phyloP scores from a whole-genome alignment of 2,113 vertebrate genomes.

The Chinchilla lanigera region DNA sequence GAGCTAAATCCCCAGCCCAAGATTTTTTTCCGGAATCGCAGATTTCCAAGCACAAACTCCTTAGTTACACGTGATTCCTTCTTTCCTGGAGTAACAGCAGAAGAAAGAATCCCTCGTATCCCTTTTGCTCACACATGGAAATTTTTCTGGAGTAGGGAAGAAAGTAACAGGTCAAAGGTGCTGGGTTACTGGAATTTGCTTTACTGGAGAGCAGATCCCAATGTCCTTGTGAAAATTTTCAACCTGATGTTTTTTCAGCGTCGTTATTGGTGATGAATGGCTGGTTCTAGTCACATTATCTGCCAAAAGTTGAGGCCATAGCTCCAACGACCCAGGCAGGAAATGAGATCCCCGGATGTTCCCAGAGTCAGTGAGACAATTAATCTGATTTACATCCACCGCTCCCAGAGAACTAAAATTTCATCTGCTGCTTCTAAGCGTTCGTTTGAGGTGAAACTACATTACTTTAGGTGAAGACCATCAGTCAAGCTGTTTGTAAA shows the following conservation, averaged over 20 bases:
- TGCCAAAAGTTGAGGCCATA: constrained; percentile 81
- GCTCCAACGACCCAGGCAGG: constrained; percentile 75
- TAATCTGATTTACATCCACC: constrained; percentile 85
- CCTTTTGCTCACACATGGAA: accelerated
- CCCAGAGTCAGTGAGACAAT: constrained; percentile 82
- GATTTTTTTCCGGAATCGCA: not conserved
- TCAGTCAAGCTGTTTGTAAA: constrained; percentile 65
- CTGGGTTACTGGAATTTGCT: constrained; percentile 45
- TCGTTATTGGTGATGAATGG: constrained; percentile 73
- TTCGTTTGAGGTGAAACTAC: constrained; percentile 65
- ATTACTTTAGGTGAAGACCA: constrained; percentile 72
- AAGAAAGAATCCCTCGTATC: not conserved
- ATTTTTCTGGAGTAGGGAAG: not conserved
- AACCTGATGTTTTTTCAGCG: constrained; percentile 78
- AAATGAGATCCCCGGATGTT: constrained; percentile 83
- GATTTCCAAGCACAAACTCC: not conserved
- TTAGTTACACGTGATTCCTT: accelerated
- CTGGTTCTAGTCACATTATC: constrained; percentile 71
- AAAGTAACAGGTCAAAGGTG: not conserved
- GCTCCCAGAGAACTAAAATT: constrained; percentile 78
- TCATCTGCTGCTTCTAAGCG: constrained; percentile 74
- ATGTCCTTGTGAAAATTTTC: constrained; percentile 65
- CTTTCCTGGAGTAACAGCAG: not conserved
- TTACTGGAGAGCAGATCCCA: constrained; percentile 61
- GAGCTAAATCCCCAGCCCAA: too few relatives aligned